A percentile compares a stretch with the other conserved stretches of the same genome.
Evolutionary conservation across 2,113 vertebrate species (phyloP).

Genomic region (Amblyopsis rosae): DNA sequence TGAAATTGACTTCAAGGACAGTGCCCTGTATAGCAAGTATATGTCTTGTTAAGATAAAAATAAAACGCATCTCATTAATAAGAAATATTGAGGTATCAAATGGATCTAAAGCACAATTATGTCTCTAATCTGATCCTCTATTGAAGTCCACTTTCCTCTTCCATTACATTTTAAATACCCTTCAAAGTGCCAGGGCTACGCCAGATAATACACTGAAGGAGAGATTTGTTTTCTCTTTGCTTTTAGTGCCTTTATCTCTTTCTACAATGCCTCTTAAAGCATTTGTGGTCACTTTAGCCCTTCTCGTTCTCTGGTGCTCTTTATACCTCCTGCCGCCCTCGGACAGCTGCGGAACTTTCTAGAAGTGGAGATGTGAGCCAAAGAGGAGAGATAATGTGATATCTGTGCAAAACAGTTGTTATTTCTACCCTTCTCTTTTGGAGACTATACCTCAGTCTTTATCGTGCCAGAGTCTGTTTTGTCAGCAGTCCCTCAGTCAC

Average conservation of each 20-base stretch:
- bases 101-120: neutral
- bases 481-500: slow-evolving; percentile 29
- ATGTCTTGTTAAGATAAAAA: neutral
- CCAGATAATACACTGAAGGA: neutral
- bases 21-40: neutral
- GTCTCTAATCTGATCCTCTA: neutral
- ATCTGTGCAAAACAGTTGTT: no score
- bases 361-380: neutral
- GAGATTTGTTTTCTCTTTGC: neutral
- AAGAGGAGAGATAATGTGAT: neutral
- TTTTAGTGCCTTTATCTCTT: neutral
- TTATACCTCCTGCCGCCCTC: neutral
- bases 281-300: neutral
- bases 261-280: neutral
- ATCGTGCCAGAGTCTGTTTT: slow-evolving; percentile 13
- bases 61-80: neutral
- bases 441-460: neutral
- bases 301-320: neutral
- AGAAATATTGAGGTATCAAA: neutral
- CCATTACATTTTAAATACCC: neutral
- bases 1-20: no score
- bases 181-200: neutral
- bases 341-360: neutral
- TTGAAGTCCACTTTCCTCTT: neutral
- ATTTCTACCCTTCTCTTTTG: no score